phyloP scores from a whole-genome alignment of 2,113 vertebrate genomes.

The Amphiprion percula region DNA sequence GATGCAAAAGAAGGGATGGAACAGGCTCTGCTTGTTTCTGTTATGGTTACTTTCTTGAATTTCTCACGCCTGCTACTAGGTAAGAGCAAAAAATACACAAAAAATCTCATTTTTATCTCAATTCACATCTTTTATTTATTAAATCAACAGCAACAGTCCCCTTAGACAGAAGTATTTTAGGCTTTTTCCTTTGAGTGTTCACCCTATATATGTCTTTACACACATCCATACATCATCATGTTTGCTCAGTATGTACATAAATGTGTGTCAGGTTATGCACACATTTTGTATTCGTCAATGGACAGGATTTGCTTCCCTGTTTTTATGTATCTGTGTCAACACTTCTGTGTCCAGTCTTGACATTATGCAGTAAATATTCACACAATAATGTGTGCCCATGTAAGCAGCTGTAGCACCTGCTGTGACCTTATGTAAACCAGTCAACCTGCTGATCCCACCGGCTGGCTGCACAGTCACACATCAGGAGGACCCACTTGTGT shows the following conservation, averaged over 20 bases:
- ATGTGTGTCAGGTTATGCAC: background rate
- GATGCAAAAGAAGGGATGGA: background rate
- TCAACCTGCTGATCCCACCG: slow-evolving; percentile 55
- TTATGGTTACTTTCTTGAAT: no score
- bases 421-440: slow-evolving; percentile 72
- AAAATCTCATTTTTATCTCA: no score
- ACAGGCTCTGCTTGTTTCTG: background rate
- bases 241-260: background rate
- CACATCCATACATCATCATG: background rate
- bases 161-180: no score
- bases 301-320: background rate
- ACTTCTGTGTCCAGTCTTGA: background rate
- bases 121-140: no score
- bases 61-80: no score
- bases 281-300: background rate
- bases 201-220: no score
- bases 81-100: no score
- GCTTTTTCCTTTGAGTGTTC: no score
- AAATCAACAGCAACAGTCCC: no score
- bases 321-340: background rate
- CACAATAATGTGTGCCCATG: slow-evolving; percentile 1
- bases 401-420: slow-evolving; percentile 54
- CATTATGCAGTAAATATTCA: slow-evolving; percentile 7
- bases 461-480: slow-evolving; percentile 64
- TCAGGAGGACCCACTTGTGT: slow-evolving; percentile 56